These are phyloP conservation scores for Dysdera silvatica DNA, from an alignment of 1,140 invertebrate species.

Conservation along the genomic window DNA sequence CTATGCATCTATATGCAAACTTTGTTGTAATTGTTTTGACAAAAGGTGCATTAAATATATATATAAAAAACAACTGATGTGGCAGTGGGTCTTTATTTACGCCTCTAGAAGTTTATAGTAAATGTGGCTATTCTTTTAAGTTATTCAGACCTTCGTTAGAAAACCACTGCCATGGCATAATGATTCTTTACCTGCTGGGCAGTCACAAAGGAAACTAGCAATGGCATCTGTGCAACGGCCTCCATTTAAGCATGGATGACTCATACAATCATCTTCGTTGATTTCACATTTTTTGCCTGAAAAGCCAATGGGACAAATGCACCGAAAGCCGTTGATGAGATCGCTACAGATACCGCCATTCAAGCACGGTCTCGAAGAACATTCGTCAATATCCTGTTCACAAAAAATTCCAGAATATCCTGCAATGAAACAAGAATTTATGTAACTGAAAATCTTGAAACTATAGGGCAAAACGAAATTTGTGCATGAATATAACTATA, in stretches of 20 bases:
- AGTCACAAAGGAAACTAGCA: slow-evolving; percentile 74
- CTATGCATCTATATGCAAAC: too few species aligned
- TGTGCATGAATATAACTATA: too few species aligned
- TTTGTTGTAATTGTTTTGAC: too few species aligned
- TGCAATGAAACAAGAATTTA: slow-evolving; percentile 40
- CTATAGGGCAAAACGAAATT: too few species aligned
- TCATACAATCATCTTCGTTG: slow-evolving; percentile 76
- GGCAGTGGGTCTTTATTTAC: too few species aligned
- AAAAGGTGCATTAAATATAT: too few species aligned
- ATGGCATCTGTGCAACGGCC: slow-evolving; percentile 74
- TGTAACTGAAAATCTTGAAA: too few species aligned
- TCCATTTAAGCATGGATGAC: slow-evolving; percentile 71
- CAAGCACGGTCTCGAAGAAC: slow-evolving; percentile 71
- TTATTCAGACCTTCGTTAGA: neutral
- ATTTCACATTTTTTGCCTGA: slow-evolving; percentile 74
- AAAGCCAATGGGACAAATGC: slow-evolving; percentile 55
- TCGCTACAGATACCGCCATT: slow-evolving; percentile 52
- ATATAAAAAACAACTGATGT: too few species aligned
- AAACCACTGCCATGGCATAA: neutral
- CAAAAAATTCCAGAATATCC: slow-evolving; percentile 85
- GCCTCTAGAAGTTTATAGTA: too few species aligned
- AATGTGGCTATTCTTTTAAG: too few species aligned
- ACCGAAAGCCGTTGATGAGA: slow-evolving; percentile 33
- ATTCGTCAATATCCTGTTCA: slow-evolving; percentile 79
- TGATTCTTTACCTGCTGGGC: slow-evolving; percentile 53